Evolutionary conservation across 2,113 vertebrate species (phyloP), one percentile per base, ranked within the genome.

Genomic region (Murina feae): DNA sequence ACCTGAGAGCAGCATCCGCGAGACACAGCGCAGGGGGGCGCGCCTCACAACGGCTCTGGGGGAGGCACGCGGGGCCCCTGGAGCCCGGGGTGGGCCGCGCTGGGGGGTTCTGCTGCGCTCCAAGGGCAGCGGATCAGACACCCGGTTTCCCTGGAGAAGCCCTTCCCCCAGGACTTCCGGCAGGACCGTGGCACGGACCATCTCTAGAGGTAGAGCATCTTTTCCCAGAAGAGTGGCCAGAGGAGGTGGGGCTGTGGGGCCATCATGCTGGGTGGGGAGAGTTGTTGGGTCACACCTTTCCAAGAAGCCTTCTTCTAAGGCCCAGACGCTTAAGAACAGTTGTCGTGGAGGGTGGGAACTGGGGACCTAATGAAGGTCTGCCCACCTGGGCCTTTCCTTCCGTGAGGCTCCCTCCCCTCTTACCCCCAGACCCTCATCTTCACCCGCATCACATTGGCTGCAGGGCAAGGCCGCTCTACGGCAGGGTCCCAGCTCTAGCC

Each of bases 41-140:
- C 7, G 10, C 44, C 17, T 30, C 9, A 5, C 71, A 25, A 75
- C 1, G 4, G 37, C 84, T 66, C 28, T 20, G 12, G 35, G 8
- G 17, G 2, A 23, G n/a, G 49, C 35, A 0, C 16, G 20, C 0
- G 23, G 37, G 6, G n/a, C n/a, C 9, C 4, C 4, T 0, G 2
- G 8, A 14, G 85, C 9, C 42, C 1, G 9, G 47, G 25, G 14
- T 44, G 14, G 42, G 60, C 69, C 5, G 6, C 3, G 5, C 32
- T 14, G 13, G 30, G 35, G 42, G 14, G n/a, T n/a, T n/a, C n/a
- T n/a, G 17, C 4, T 1, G 4, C 5, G 6, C 14, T 21, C 13
- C 9, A 9, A 2, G 3, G 20, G 14, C 21, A 21, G 11, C 11
- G 0, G 12, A 7, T 7, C 30, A 4, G 21, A 35, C 0, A 9